Conservation (phyloP, 1,140 invertebrate species). For the Ostrea edulis region DNA sequence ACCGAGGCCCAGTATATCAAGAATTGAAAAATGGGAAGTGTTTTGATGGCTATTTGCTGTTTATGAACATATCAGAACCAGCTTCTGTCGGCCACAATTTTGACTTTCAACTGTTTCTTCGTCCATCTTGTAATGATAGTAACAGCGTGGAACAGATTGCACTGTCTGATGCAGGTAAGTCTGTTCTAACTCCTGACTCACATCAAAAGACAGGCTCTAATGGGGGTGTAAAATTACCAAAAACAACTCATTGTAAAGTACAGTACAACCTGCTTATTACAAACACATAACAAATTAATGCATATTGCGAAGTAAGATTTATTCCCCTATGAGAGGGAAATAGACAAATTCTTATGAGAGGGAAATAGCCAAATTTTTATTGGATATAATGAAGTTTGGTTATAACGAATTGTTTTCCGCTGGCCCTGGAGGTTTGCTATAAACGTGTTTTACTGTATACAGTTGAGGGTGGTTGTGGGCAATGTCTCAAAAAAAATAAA, state of each 20-base stretch:
- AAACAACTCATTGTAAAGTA: not conserved
- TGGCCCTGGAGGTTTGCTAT: too few relatives aligned
- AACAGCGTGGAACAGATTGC: not conserved
- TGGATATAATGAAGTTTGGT: not conserved
- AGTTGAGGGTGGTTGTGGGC: too few relatives aligned
- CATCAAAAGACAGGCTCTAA: not conserved
- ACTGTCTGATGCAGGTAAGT: not conserved
- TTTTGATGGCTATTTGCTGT: not conserved
- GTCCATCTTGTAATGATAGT: conserved; percentile 14
- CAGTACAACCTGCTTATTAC: too few relatives aligned
- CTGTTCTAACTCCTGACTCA: not conserved
- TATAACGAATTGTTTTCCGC: not conserved
- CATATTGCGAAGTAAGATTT: too few relatives aligned
- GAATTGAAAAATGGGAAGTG: not conserved
- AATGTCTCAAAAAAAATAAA: too few relatives aligned
- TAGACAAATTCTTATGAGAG: too few relatives aligned
- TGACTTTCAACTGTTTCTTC: not conserved
- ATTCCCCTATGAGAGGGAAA: too few relatives aligned
- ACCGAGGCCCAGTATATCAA: not conserved
- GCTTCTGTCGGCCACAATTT: not conserved
- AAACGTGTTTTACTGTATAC: too few relatives aligned
- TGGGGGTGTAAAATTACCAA: not conserved
- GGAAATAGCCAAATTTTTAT: too few relatives aligned
- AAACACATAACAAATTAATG: not conserved
- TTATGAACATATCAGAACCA: conserved; percentile 2